Evolutionary conservation across 2,113 vertebrate genomes (phyloP).

Genomic region (Melanotaenia duboulayi): DNA sequence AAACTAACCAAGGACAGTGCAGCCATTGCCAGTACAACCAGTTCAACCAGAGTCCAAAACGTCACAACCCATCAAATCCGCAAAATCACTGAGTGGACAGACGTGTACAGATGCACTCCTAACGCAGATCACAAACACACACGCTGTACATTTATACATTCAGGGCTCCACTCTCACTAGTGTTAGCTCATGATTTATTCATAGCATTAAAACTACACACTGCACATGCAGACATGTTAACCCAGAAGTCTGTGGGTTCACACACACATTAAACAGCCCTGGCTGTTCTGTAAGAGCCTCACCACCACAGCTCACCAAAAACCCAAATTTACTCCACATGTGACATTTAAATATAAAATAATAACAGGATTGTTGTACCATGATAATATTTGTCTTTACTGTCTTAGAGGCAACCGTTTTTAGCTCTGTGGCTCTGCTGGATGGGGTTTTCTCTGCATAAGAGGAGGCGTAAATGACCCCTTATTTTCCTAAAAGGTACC

Average conservation of each 20-base stretch:
- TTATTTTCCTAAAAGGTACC: constrained; percentile 23
- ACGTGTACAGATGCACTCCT: not conserved
- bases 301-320: constrained; percentile 7
- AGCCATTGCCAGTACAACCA: constrained; percentile 8
- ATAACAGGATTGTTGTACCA: constrained; percentile 25
- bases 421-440: constrained; percentile 7
- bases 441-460: constrained; percentile 1
- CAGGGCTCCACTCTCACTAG: not conserved
- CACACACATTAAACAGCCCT: constrained; percentile 21
- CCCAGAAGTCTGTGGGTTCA: constrained; percentile 34
- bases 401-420: constrained; percentile 24
- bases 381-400: constrained; percentile 45
- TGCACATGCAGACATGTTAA: constrained; percentile 46
- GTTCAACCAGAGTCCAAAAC: constrained; percentile 59
- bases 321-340: constrained; percentile 25
- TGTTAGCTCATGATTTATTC: constrained; percentile 65
- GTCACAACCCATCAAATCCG: constrained; percentile 57
- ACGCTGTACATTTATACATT: constrained; percentile 8
- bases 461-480: constrained; percentile 4
- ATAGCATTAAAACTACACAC: constrained; percentile 44
- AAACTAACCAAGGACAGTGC: constrained; percentile 3
- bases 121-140: not conserved
- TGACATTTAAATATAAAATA: constrained; percentile 41
- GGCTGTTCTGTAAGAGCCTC: constrained; percentile 1
- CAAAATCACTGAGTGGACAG: constrained; percentile 24